These are phyloP conservation scores for Ailurus styani DNA, from an alignment of 2,113 vertebrate genomes.

Conservation along the genomic window DNA sequence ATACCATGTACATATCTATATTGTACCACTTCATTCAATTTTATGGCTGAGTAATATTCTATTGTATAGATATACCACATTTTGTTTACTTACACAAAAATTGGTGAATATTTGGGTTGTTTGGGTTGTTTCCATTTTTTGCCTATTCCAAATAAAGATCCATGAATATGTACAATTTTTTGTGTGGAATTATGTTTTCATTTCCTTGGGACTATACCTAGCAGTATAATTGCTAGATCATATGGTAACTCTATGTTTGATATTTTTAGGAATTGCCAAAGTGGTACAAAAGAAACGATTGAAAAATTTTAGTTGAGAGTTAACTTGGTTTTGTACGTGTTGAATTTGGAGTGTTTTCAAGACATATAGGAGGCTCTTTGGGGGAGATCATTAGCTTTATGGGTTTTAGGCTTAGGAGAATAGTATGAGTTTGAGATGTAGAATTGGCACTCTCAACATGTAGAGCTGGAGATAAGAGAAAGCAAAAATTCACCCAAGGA, in stretches of 20 bases:
- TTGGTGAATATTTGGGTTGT: neutral
- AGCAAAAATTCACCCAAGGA: neutral
- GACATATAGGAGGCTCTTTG: neutral
- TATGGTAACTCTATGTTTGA: neutral
- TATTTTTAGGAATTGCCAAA: neutral
- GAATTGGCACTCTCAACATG: neutral
- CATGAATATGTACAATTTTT: neutral
- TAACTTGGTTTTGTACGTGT: neutral
- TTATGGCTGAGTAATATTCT: neutral
- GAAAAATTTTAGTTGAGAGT: neutral
- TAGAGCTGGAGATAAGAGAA: neutral
- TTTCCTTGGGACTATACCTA: neutral
- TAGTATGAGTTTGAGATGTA: neutral
- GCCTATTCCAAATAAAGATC: neutral
- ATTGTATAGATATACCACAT: neutral
- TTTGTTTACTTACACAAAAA: neutral
- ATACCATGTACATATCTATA: too few species aligned
- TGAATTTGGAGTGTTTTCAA: neutral
- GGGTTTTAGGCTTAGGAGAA: neutral
- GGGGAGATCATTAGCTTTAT: neutral
- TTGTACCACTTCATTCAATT: neutral
- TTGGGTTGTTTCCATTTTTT: neutral
- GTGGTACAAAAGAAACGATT: neutral
- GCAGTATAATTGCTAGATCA: neutral
- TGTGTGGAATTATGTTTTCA: neutral